phyloP scores from a whole-genome alignment of 2,888 invertebrate genomes.

The Choristoneura rosaceana region DNA sequence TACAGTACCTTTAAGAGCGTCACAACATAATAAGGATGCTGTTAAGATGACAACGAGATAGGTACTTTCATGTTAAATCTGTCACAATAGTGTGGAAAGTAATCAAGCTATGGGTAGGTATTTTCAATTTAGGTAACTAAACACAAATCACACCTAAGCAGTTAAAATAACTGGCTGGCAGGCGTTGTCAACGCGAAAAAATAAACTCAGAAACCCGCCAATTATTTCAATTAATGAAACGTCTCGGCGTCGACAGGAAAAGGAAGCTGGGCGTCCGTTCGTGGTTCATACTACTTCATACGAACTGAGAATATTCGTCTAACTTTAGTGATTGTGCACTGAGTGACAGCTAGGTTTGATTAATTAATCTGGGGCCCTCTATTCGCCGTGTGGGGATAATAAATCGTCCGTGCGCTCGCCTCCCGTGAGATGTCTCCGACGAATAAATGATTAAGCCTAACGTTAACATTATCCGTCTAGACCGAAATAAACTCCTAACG shows the following conservation, averaged over 20 bases:
- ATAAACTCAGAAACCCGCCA: conserved; percentile 73
- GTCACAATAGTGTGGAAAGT: neutral
- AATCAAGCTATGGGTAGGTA: neutral
- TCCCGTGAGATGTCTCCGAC: conserved; percentile 81
- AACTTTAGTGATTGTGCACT: conserved; percentile 79
- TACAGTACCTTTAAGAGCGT: neutral
- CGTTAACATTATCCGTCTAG: conserved; percentile 74
- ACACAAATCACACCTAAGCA: conserved; percentile 40
- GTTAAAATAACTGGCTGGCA: conserved; percentile 51
- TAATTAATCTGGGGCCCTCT: conserved; percentile 80
- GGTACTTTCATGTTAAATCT: neutral
- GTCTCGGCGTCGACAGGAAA: conserved; percentile 79
- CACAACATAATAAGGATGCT: conserved; percentile 6
- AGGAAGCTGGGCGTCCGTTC: conserved; percentile 67
- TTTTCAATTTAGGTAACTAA: neutral
- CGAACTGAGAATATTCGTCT: conserved; percentile 57
- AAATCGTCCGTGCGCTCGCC: conserved; percentile 77
- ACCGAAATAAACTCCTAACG: conserved; percentile 82
- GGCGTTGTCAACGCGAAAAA: conserved; percentile 76
- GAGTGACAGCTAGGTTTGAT: conserved; percentile 82
- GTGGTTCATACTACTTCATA: conserved; percentile 48
- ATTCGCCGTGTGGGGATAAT: conserved; percentile 75
- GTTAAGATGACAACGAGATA: neutral
- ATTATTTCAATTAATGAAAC: conserved; percentile 83
- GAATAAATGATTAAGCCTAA: conserved; percentile 82